A percentile compares a stretch with the other conserved stretches of the same genome.
Evolutionary conservation across 92 coral and sea anemone genomes (phyloP).

Genomic region (Actinostola sp.): DNA sequence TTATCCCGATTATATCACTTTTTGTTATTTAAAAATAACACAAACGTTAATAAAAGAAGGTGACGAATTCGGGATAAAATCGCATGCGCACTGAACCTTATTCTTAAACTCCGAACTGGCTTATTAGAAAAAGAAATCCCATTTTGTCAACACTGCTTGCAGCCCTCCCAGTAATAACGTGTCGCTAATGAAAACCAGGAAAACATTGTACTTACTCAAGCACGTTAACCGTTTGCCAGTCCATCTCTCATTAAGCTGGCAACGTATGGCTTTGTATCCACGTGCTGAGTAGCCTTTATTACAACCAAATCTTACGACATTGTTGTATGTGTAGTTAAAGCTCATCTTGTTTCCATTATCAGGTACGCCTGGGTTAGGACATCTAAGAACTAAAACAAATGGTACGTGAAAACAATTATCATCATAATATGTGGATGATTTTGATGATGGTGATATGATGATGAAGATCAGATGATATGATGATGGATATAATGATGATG

Average conservation of each 20-base stretch:
- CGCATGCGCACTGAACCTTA: too few relatives aligned
- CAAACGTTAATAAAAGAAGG: too few relatives aligned
- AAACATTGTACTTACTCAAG: constrained; percentile 43
- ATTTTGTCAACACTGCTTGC: too few relatives aligned
- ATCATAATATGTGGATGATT: background rate
- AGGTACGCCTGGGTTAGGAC: constrained; percentile 61
- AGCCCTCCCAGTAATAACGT: too few relatives aligned
- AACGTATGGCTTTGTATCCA: constrained; percentile 56
- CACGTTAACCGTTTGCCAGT: constrained; percentile 51
- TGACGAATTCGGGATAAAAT: too few relatives aligned
- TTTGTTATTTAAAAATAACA: too few relatives aligned
- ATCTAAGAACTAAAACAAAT: constrained; percentile 53
- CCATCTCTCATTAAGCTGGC: constrained; percentile 72
- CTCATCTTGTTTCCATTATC: constrained; percentile 40
- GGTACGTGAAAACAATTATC: background rate
- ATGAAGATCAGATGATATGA: background rate
- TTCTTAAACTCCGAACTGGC: too few relatives aligned
- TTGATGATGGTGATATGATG: constrained; percentile 2
- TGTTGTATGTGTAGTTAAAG: constrained; percentile 58
- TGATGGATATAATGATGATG: background rate
- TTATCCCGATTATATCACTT: too few relatives aligned
- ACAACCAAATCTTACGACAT: constrained; percentile 53
- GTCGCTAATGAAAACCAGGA: too few relatives aligned
- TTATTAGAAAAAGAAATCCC: too few relatives aligned
- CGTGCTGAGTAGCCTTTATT: constrained; percentile 61